Conservation (phyloP, 2,888 invertebrate species). For the Drosophila trichaetosa region DNA sequence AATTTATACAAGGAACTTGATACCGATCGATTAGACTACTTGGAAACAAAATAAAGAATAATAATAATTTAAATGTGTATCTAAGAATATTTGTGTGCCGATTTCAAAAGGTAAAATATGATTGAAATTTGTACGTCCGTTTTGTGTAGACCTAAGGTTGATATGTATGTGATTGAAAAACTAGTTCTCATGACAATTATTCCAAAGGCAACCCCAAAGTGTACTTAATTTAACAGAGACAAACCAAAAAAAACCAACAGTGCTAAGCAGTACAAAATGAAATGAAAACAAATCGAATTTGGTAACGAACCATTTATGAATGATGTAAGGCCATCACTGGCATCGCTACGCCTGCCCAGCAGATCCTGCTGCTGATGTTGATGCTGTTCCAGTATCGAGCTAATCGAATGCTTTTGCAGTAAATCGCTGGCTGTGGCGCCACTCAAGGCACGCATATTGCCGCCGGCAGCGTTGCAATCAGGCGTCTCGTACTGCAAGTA, state of each 20-base stretch:
- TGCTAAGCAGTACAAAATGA: background rate
- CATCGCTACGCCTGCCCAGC: slow-evolving; percentile 72
- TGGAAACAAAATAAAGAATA: slow-evolving; percentile 52
- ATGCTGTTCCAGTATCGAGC: slow-evolving; percentile 72
- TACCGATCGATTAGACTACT: slow-evolving; percentile 45
- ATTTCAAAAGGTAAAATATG: slow-evolving; percentile 74
- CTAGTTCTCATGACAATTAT: slow-evolving; percentile 29
- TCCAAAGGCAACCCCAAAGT: slow-evolving; percentile 4
- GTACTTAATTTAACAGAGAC: background rate
- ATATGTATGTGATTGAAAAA: slow-evolving; percentile 13
- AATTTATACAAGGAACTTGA: slow-evolving; percentile 50
- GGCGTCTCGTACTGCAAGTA: slow-evolving; percentile 74
- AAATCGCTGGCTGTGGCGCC: slow-evolving; percentile 66
- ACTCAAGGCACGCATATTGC: slow-evolving; percentile 75
- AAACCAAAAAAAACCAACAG: background rate
- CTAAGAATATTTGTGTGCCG: slow-evolving; percentile 68
- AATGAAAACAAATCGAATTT: background rate
- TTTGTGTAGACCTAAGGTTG: slow-evolving; percentile 38
- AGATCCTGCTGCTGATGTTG: slow-evolving; percentile 74
- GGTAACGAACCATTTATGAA: slow-evolving; percentile 80
- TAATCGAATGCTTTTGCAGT: slow-evolving; percentile 56
- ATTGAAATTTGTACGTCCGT: slow-evolving; percentile 56
- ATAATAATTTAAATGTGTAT: slow-evolving; percentile 51
- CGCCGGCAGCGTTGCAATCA: slow-evolving; percentile 58
- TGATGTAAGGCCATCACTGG: slow-evolving; percentile 73